Evolutionary conservation across 2,113 vertebrate species (phyloP), one percentile per base, ranked within the genome.

Genomic region (Crotalus horridus): DNA sequence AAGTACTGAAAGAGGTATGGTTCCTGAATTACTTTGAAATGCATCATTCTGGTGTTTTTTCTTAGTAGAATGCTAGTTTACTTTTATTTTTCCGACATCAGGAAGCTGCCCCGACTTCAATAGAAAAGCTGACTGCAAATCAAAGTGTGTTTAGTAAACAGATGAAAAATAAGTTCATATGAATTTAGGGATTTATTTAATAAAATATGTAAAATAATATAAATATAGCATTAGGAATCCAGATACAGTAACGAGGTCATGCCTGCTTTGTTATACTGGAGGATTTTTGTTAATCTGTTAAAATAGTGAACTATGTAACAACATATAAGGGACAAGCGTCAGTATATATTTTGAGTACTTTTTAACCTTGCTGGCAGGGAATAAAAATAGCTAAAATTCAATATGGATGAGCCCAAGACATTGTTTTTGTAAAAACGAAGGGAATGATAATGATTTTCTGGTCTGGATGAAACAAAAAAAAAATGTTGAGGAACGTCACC

Each of bases 171-270:
- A 97, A 85, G 69, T 93, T 26, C 96, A 98, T 94, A 96, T 97
- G 96, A 96, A 95, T 92, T 89, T 96, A 97, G 96, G 92, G 91
- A 81, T 96, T 97, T 98, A 98, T 98, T 98, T 98, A 98, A 98
- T 97, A 97, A 97, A 97, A 96, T 96, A 97, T 98, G 96, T 97
- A 97, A 98, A 97, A 95, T 97, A 96, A 95, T 97, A 96, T 97
- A 97, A 96, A 96, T 51, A 90, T 97, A 96, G 13, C 10, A 92
- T 94, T 96, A 96, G 96, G 69, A 46, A 89, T 96, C 95, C 94
- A 88, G 94, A 91, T 96, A 93, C 92, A 94, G 91, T 64, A 90
- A 81, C 91, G 94, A 58, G 6, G 58, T 2, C 29, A 12, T 85
- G 92, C 94, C 92, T 88, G 64, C 96, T 92, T 94, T 61, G 91